Base-by-base conservation (phyloP, 2,113 vertebrate species). In the Bagarius yarrelli region DNA sequence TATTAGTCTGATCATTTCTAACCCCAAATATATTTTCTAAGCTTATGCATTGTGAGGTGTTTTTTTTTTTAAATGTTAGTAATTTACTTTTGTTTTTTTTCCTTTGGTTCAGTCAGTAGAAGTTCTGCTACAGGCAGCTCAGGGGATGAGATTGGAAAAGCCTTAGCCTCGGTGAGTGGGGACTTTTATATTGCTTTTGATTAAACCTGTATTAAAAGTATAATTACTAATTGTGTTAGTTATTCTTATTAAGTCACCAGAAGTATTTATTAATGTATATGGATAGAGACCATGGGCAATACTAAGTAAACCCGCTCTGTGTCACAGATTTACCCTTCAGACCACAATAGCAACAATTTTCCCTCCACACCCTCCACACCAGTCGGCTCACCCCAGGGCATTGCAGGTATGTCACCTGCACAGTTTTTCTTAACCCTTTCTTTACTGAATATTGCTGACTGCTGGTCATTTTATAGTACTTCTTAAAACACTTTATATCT, bases 301-400 rank as follows among this genome's bases (percentile, higher is more conserved):
- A n/a, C 8, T 40, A 40, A 40, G 8, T 40, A 4, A 47, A 47
- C 44, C 44, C 11, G 44, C 44, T 8, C 44, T 47, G 44, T 47
- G 44, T 47, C 88, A 1, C 89, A 99, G 98, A 99, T 99, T 91
- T 99, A 99, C 86, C 97, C 97, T 32, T 96, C 97, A 0, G 98
- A 99, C 89, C 98, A 98, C 91, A 96, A 96, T 87, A 96, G 96
- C 94, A 99, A 94, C 95, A 99, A 97, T 91, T 99, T 99, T 92
- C 94, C 96, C 0, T 96, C 98, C 21, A 96, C 95, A 88, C 96
- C 97, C 30, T 97, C 98, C 1, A 97, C 98, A 63, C 97, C 97
- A 0, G 94, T 95, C 53, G 97, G 96, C 76, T 99, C 97, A 80
- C 98, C 98, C 9, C 97, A 99, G 91, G 95, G 94, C 81, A 95